Base-by-base conservation (phyloP, 2,113 vertebrate genomes). In the Anolis sagrei region DNA sequence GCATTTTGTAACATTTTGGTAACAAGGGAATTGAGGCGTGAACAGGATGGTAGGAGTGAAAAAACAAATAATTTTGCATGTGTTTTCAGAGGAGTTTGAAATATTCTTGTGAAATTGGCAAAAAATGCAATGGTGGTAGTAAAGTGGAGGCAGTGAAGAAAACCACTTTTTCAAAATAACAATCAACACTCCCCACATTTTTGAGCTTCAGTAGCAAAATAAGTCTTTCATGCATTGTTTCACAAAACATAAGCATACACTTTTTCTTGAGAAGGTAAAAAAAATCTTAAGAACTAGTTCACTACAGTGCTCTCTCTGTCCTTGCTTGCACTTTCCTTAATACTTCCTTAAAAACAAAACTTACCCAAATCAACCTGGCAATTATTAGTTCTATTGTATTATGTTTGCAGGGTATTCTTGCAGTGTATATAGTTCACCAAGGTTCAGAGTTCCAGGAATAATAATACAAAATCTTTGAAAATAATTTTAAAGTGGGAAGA, bases 1-100 rank as follows among this genome's bases (percentile, higher is more conserved):
- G 69, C 82, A 94, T 85, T 39, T 81, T 89, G 86, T 84, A 83
- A 7, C 25, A 23, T 93, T 76, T 84, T 51, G n/a, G 44, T 54
- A 48, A 84, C 23, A 76, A 29, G 39, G 80, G 23, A 36, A 29
- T 54, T 9, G 6, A 36, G 29, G 7, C 27, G 48, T 54, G 61
- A 29, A 76, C 25, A 64, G 44, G 74, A 23, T 10, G 19, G 11
- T 75, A 39, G 44, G 32, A 51, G 13, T 16, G 21, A 49, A 3
- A 76, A 13, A 14, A 16, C 44, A 86, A 85, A 82, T 78, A 91
- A 21, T 89, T 89, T 64, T 84, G 44, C 27, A 49, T 29, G 32
- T 77, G 21, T 18, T 85, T 36, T 78, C 61, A 54, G 48, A 29
- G 27, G 21, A 32, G 1, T 85, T 91, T 87, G 34, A 75, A 70